Conservation (phyloP, 2,113 vertebrate species). For the Coreoperca whiteheadi region DNA sequence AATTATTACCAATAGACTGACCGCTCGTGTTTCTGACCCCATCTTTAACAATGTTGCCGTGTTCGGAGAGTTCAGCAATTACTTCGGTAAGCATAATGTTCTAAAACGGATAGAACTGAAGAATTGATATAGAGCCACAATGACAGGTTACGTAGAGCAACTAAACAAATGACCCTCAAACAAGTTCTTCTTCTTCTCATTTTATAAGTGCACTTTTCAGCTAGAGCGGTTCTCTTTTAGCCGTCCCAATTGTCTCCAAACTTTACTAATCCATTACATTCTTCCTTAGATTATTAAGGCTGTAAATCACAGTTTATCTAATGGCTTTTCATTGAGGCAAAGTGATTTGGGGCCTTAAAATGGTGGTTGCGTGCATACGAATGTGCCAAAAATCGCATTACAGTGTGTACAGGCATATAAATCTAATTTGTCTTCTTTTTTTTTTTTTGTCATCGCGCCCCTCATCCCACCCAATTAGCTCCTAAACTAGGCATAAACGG, state of each 20-base stretch:
- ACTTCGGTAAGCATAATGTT: no score
- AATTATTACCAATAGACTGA: not conserved
- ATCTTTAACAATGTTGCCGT: no score
- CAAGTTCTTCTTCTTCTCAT: not conserved
- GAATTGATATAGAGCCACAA: not conserved
- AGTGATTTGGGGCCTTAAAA: not conserved
- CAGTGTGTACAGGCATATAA: not conserved
- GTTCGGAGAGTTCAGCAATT: no score
- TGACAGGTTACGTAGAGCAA: not conserved
- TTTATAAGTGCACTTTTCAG: not conserved
- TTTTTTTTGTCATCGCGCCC: not conserved
- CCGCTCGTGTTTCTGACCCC: no score
- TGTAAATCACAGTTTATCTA: not conserved
- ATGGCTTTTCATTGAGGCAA: not conserved
- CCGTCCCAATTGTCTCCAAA: not conserved
- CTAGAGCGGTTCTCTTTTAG: not conserved
- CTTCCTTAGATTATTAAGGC: not conserved
- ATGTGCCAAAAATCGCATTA: not conserved
- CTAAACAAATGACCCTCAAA: not conserved
- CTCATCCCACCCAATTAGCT: not conserved
- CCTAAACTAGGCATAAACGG: not conserved
- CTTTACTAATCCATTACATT: not conserved
- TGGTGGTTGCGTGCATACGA: not conserved
- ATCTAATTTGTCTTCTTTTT: not conserved
- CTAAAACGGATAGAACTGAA: not conserved